Conservation (phyloP, 23 tunicate species). For the Ciona savignyi region DNA sequence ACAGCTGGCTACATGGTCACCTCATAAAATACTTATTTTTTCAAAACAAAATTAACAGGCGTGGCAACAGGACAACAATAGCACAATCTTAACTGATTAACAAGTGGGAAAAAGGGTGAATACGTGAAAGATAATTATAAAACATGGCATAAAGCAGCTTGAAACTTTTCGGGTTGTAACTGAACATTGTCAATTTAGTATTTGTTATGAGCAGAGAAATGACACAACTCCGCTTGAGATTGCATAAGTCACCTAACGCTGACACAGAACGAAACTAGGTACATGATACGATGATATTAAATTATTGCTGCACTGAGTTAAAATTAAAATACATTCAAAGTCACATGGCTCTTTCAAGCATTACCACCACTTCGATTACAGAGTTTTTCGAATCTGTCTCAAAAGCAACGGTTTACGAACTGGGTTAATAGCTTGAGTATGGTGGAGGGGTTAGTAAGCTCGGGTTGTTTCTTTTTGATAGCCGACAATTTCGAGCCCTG, state of each 20-base stretch:
- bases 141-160: background rate
- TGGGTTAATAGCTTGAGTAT: background rate
- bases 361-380: too few species aligned
- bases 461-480: too few species aligned
- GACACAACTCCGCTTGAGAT: background rate
- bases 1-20: background rate
- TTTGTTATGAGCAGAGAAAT: background rate
- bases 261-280: too few species aligned
- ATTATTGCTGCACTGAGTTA: too few species aligned
- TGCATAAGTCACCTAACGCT: background rate
- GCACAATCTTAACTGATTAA: background rate
- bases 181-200: background rate
- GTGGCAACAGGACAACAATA: background rate
- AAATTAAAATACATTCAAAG: too few species aligned
- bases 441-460: background rate
- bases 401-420: too few species aligned
- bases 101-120: background rate
- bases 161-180: background rate
- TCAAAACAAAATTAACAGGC: background rate
- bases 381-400: too few species aligned
- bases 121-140: too few species aligned
- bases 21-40: background rate
- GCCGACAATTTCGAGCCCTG: background rate
- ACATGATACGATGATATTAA: too few species aligned
- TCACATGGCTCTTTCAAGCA: too few species aligned